phyloP scores from a whole-genome alignment of 2,113 vertebrate genomes.

The Burhinus bistriatus region DNA sequence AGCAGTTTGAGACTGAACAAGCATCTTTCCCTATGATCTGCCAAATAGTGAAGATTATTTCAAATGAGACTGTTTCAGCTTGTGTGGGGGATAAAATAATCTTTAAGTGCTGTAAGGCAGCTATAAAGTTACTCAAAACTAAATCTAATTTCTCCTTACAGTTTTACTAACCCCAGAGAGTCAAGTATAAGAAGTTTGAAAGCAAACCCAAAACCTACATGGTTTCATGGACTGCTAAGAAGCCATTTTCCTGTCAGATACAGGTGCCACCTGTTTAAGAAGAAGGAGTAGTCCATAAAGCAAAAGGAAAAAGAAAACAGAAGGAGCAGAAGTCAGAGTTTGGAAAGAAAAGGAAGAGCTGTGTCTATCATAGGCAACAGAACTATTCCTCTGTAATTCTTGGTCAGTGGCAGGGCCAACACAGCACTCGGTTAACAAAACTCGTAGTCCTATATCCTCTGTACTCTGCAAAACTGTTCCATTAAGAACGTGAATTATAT shows the following conservation, averaged over 20 bases:
- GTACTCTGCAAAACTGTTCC: neutral
- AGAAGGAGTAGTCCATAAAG: neutral
- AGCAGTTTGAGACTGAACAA: neutral
- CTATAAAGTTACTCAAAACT: neutral
- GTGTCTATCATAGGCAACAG: neutral
- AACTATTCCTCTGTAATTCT: neutral
- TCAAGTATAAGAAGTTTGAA: neutral
- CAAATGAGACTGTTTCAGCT: neutral
- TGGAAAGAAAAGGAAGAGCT: neutral
- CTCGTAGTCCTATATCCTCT: neutral
- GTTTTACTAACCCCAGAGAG: neutral
- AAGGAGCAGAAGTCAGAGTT: neutral
- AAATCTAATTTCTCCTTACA: neutral
- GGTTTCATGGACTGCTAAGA: neutral
- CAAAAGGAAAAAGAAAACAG: neutral
- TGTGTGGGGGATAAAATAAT: neutral
- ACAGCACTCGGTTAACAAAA: neutral
- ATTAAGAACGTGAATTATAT: neutral
- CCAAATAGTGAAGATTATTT: neutral
- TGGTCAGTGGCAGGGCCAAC: neutral
- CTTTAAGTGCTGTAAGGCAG: neutral
- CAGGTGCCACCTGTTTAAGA: neutral
- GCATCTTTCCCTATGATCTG: neutral
- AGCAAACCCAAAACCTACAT: neutral
- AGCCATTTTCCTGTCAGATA: neutral